Evolutionary conservation across 2,113 vertebrate species (phyloP).

Genomic region (Mesembrinibis cayennensis): DNA sequence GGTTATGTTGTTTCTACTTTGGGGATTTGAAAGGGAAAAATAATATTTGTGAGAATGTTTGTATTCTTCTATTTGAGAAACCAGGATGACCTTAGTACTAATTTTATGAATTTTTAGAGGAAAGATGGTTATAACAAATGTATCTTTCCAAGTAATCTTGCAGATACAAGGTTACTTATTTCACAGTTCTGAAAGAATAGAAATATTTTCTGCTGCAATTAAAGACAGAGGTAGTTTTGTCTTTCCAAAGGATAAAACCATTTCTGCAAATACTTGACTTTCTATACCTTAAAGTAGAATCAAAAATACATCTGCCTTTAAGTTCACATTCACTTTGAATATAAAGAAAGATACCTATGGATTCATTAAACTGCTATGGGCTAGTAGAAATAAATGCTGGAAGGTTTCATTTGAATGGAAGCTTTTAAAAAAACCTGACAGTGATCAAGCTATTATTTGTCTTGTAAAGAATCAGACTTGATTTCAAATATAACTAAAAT

Average conservation of each 20-base stretch:
- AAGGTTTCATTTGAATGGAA: background rate
- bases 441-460: background rate
- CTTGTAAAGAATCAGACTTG: background rate
- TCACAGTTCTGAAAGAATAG: background rate
- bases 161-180: background rate
- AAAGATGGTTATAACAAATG: background rate
- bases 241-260: background rate
- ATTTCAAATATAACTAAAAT: constrained; percentile 38
- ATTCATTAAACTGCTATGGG: background rate
- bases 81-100: background rate
- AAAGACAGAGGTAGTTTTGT: background rate
- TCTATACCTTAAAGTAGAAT: background rate
- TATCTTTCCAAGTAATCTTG: background rate
- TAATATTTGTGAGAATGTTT: background rate
- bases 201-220: background rate
- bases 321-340: background rate
- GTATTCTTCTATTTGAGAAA: background rate
- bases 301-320: background rate
- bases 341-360: background rate
- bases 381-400: background rate
- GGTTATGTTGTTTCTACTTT: background rate
- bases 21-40: background rate
- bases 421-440: background rate
- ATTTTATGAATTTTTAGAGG: background rate
- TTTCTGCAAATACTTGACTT: background rate